These are phyloP conservation scores for Xenotilapia caudafasciata DNA, from an alignment of 2,113 vertebrate genomes.

Conservation along the genomic window DNA sequence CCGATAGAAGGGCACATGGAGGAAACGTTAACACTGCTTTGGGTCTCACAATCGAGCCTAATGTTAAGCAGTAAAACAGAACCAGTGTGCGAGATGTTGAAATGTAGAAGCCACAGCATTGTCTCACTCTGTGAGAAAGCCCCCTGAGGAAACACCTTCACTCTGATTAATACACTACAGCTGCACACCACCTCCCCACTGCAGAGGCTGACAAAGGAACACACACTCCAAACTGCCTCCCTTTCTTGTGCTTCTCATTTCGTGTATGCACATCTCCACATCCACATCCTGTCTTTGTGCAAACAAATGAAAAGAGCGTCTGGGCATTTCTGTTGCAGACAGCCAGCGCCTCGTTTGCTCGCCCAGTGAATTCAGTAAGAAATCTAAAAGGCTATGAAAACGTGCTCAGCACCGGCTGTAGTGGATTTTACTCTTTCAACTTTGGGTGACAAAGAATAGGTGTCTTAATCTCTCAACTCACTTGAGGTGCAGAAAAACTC, in stretches of 20 bases:
- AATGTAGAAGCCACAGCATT: background rate
- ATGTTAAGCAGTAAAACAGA: conserved; percentile 11
- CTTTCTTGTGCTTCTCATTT: background rate
- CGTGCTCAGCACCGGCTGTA: background rate
- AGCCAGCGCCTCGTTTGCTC: background rate
- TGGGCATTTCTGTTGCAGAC: background rate
- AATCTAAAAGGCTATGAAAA: background rate
- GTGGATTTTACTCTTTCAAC: conserved; percentile 11
- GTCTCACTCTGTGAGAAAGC: background rate
- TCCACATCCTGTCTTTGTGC: background rate
- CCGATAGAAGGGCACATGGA: background rate
- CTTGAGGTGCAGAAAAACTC: conserved; percentile 9
- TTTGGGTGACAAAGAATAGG: conserved; percentile 22
- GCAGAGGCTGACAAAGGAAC: conserved; percentile 6
- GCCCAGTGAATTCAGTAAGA: background rate
- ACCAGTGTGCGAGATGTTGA: background rate
- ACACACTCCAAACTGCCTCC: background rate
- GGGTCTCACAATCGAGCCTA: background rate
- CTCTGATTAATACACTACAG: background rate
- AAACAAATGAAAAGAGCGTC: background rate
- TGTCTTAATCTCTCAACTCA: conserved; percentile 45
- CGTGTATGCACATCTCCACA: background rate
- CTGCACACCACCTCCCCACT: background rate
- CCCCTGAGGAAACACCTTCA: background rate
- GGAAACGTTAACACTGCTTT: background rate